Conservation (phyloP, 1,140 invertebrate species). For the Zeugodacus cucurbitae region DNA sequence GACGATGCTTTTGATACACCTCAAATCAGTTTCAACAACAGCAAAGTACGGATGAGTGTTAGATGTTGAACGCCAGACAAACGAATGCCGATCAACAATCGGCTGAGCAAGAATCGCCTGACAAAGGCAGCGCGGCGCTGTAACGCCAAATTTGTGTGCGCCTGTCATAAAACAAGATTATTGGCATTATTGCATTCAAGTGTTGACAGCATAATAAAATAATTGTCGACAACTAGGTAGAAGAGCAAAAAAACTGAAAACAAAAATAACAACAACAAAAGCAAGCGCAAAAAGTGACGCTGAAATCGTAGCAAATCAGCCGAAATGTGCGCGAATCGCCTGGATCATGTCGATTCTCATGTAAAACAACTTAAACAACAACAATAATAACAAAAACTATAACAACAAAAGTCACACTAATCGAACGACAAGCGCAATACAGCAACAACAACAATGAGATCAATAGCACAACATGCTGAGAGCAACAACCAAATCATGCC, state of each 20-base stretch:
- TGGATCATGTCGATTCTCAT: slow-evolving; percentile 60
- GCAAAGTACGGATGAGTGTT: neutral
- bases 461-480: slow-evolving; percentile 3
- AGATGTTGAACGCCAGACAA: neutral
- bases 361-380: slow-evolving; percentile 49
- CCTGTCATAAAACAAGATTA: slow-evolving; percentile 65
- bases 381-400: slow-evolving; percentile 45
- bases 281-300: neutral
- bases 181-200: slow-evolving; percentile 66
- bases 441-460: neutral
- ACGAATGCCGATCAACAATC: neutral
- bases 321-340: neutral
- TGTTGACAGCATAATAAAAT: slow-evolving; percentile 67
- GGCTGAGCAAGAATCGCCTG: neutral
- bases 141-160: slow-evolving; percentile 41
- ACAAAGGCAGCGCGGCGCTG: neutral
- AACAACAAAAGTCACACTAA: slow-evolving; percentile 27
- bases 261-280: neutral
- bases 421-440: neutral
- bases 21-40: neutral
- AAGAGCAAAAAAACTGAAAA: neutral
- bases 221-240: slow-evolving; percentile 57
- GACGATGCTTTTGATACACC: neutral
- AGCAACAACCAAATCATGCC: slow-evolving; percentile 28
- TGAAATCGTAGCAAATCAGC: slow-evolving; percentile 1